A percentile compares a stretch with the other conserved stretches of the same genome.
Evolutionary conservation across 2,888 invertebrate species (phyloP).

Genomic region (Drosophila hawaiiensis): DNA sequence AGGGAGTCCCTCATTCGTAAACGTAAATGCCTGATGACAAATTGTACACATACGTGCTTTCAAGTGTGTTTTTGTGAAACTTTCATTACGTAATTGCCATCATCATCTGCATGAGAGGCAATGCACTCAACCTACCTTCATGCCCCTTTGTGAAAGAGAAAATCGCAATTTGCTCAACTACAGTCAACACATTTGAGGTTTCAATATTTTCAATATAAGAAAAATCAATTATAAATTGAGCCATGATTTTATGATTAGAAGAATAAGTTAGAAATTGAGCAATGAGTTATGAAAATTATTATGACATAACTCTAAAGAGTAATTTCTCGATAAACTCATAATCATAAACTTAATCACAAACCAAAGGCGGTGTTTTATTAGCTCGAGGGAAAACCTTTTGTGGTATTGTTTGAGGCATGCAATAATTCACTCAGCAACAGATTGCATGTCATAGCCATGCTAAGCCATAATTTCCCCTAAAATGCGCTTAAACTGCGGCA

Average conservation of each 20-base stretch:
- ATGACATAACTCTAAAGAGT: background rate
- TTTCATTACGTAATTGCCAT: constrained; percentile 55
- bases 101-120: constrained; percentile 19
- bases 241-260: background rate
- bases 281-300: background rate
- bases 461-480: background rate
- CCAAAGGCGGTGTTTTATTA: constrained; percentile 35
- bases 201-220: background rate
- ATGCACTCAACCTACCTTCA: constrained; percentile 7
- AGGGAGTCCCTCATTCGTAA: constrained; percentile 9
- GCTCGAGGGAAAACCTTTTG: constrained; percentile 6
- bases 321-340: background rate
- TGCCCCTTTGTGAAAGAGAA: background rate
- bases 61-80: constrained; percentile 34
- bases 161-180: background rate
- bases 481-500: background rate
- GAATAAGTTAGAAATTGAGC: background rate
- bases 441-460: background rate
- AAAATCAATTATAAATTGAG: background rate
- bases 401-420: constrained; percentile 18
- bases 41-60: constrained; percentile 5
- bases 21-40: constrained; percentile 14
- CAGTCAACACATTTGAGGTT: background rate
- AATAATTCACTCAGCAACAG: background rate
- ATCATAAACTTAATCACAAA: background rate